phyloP scores from a whole-genome alignment of 2,113 vertebrate species.

The Podocnemis expansa region DNA sequence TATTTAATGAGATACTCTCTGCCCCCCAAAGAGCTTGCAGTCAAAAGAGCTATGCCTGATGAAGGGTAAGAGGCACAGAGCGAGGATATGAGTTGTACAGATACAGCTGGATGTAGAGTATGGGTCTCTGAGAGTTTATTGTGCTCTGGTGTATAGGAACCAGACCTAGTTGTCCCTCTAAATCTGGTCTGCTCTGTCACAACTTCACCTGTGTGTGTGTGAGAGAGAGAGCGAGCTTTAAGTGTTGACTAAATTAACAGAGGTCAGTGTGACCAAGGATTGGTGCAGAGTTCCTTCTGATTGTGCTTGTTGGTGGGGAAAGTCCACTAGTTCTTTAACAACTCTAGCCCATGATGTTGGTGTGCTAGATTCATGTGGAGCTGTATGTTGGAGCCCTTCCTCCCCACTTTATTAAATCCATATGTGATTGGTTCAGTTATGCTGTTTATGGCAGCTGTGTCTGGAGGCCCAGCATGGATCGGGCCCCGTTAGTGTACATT shows the following conservation, averaged over 20 bases:
- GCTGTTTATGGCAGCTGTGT: neutral
- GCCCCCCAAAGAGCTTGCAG: neutral
- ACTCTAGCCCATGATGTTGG: neutral
- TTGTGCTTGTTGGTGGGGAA: neutral
- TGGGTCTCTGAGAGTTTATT: neutral
- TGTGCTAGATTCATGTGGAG: rapidly evolving
- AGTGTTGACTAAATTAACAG: rapidly evolving
- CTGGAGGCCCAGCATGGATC: rapidly evolving
- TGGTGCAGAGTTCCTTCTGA: neutral
- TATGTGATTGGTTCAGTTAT: neutral
- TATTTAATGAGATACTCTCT: rapidly evolving
- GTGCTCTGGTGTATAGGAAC: neutral
- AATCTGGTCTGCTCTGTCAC: neutral
- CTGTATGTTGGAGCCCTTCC: neutral
- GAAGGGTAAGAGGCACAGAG: neutral
- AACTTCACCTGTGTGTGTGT: neutral
- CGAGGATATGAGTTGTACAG: neutral
- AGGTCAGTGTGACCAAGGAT: rapidly evolving
- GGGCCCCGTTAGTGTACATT: neutral
- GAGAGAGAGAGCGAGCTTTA: rapidly evolving
- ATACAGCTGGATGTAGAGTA: rapidly evolving
- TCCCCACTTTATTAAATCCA: neutral
- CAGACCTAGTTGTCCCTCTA: neutral
- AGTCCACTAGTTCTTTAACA: no score
- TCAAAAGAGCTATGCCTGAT: rapidly evolving